A percentile compares a stretch with the other conserved stretches of the same genome.
Conservation (phyloP, 2,797 vertebrate species). For the Amphiprion clarkii region DNA sequence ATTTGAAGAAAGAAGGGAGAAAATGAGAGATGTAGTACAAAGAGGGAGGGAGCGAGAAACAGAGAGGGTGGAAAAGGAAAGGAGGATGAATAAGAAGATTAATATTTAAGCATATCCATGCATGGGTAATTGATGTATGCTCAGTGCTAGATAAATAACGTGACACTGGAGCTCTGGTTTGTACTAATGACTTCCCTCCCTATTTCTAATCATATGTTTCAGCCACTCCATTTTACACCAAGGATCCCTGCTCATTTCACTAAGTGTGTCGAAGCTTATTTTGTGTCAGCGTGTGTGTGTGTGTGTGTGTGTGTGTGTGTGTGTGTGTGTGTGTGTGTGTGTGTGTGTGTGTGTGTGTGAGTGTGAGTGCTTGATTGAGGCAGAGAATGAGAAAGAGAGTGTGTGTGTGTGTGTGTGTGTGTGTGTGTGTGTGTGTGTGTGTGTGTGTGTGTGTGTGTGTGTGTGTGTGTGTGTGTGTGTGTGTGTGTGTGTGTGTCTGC, state of each 20-base stretch:
- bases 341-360: constrained; percentile 54
- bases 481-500: constrained; percentile 70
- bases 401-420: constrained; percentile 38
- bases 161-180: constrained; percentile 81
- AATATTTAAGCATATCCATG: constrained; percentile 80
- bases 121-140: constrained; percentile 82
- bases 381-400: constrained; percentile 55
- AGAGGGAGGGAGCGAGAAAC: constrained; percentile 51
- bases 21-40: constrained; percentile 54
- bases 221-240: constrained; percentile 82
- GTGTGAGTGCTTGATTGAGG: constrained; percentile 62
- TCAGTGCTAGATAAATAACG: constrained; percentile 82
- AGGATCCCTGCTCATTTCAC: constrained; percentile 80
- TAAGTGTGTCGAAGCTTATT: constrained; percentile 78
- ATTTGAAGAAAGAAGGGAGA: constrained; percentile 43
- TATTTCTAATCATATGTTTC: constrained; percentile 84
- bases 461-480: constrained; percentile 34
- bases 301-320: constrained; percentile 44
- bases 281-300: constrained; percentile 62
- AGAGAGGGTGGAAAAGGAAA: constrained; percentile 50
- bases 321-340: constrained; percentile 53
- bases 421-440: constrained; percentile 63
- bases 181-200: constrained; percentile 83
- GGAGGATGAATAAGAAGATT: constrained; percentile 74
- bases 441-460: constrained; percentile 62